Conservation (phyloP, 1,140 invertebrate species). For the Eumeta japonica region DNA sequence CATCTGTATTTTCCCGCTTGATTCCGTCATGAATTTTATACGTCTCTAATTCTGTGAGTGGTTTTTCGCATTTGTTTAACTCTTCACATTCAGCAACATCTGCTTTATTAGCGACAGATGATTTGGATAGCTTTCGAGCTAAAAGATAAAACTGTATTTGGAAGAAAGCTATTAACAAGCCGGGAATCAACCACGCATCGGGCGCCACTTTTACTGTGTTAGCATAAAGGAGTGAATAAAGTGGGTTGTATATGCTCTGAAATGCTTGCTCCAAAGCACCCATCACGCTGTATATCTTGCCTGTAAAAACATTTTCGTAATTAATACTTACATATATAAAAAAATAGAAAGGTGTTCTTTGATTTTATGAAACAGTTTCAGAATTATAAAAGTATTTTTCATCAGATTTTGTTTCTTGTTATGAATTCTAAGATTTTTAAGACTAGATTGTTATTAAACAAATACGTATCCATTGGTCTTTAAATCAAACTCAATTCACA, state of each 20-base stretch:
- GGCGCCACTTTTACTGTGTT: slow-evolving; percentile 37
- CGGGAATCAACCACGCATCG: slow-evolving; percentile 42
- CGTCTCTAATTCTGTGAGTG: no score
- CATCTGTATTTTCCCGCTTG: no score
- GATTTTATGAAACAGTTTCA: background rate
- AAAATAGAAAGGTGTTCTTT: background rate
- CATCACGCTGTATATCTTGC: slow-evolving; percentile 53
- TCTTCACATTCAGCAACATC: no score
- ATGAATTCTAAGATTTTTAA: no score
- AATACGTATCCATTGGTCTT: no score
- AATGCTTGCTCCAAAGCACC: slow-evolving; percentile 47
- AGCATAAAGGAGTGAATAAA: slow-evolving; percentile 42
- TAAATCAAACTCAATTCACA: no score
- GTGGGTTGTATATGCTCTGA: slow-evolving; percentile 39
- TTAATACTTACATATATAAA: slow-evolving; percentile 1
- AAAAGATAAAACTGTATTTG: slow-evolving; percentile 37
- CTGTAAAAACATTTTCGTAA: slow-evolving; percentile 36
- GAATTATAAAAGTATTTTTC: background rate
- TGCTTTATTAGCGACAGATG: no score
- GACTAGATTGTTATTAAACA: no score
- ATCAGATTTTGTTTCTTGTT: no score
- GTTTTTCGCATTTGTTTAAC: no score
- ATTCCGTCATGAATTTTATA: no score
- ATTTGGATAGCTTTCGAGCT: slow-evolving; percentile 18
- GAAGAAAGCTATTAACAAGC: slow-evolving; percentile 30